Base-by-base conservation (phyloP, 2,113 vertebrate genomes). In the Eurystomus gularis region DNA sequence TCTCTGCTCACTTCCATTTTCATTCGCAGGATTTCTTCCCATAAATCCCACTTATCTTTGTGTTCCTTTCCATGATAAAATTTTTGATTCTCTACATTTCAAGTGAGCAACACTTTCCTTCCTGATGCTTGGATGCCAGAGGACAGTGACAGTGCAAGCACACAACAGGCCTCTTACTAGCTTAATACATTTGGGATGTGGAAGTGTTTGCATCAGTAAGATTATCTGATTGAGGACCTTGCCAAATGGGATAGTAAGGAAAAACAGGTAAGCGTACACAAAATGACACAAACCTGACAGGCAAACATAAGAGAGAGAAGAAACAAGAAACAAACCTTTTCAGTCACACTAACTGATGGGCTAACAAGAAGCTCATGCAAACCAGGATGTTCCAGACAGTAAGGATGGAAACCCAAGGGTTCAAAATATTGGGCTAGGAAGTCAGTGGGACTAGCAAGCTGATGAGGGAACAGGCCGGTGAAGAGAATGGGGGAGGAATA, bases 391-490 rank as follows among this genome's bases (percentile, higher is more conserved):
- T 75, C 20, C 15, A 54, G 33, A 15, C 44, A 15, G 6, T 8
- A 39, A 57, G 28, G n/a, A 52, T 21, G 21, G 33, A 94, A 94
- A 62, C 9, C n/a, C 18, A 26, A 33, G 16, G 7, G 51, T 61
- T 81, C 29, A n/a, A 52, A 55, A 57, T 0, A 1, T 4, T 57
- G 62, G 0, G 4, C 9, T 10, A 4, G 12, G 7, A 71, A 6
- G 13, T 82, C 46, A 71, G 44, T 0, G 0, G 28, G 40, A 24
- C 7, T 23, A 49, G 7, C 18, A 65, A 37, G 69, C 5, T 51
- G 49, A 31, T 37, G 29, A 46, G 11, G 13, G 13, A 69, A 42
- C 10, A 7, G 7, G 5, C 35, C 60, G 17, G 25, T 33, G 26
- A 80, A 83, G 7, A 8, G 26, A 58, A 21, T 51, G 18, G 6